phyloP scores from a whole-genome alignment of 2,888 invertebrate species.

The Xestia sexstrigata region DNA sequence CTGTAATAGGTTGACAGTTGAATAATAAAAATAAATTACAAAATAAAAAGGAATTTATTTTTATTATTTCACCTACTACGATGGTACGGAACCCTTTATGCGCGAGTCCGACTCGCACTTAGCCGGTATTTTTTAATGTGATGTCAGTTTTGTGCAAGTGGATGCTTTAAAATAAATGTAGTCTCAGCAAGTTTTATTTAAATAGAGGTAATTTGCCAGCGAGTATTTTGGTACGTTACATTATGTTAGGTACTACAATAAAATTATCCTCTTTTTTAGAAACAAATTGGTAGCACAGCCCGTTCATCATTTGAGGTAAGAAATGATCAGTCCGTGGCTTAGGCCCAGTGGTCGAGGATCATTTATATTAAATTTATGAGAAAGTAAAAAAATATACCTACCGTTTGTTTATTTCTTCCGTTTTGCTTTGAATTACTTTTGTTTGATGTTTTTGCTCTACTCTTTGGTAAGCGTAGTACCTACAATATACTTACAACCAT shows the following conservation, averaged over 20 bases:
- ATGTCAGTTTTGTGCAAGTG: background rate
- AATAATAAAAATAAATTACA: too few relatives aligned
- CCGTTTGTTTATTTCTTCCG: background rate
- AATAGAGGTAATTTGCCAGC: background rate
- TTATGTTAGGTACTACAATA: background rate
- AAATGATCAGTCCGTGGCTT: too few relatives aligned
- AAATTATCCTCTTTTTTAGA: background rate
- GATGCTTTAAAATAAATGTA: background rate
- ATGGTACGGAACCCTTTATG: too few relatives aligned
- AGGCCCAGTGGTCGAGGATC: too few relatives aligned
- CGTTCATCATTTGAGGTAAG: background rate
- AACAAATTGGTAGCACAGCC: background rate
- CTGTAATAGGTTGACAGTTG: too few relatives aligned
- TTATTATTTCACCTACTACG: too few relatives aligned
- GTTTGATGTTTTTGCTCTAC: background rate
- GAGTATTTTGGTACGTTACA: background rate
- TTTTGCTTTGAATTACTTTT: background rate
- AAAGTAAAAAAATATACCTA: background rate
- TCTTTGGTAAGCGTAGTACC: background rate
- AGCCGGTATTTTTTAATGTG: background rate
- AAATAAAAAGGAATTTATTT: too few relatives aligned
- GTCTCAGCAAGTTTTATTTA: background rate
- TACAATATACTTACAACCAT: background rate
- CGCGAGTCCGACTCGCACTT: too few relatives aligned
- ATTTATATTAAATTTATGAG: background rate